These are phyloP conservation scores for Brassicogethes aeneus DNA, from an alignment of 2,888 invertebrate species.

Conservation along the genomic window DNA sequence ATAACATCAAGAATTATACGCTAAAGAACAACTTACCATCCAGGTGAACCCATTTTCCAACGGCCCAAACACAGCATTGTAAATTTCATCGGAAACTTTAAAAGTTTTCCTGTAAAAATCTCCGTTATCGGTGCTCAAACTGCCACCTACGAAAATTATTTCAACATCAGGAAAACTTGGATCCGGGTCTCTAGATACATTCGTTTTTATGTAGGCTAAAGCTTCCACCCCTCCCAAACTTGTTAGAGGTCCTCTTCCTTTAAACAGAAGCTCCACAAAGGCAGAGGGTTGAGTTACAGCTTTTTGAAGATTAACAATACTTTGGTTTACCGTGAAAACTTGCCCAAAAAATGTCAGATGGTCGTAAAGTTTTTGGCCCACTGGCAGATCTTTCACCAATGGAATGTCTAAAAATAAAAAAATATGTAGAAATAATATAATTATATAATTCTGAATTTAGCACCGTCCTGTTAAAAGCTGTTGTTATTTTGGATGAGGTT, in stretches of 20 bases:
- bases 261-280: conserved; percentile 36
- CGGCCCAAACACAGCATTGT: conserved; percentile 47
- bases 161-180: conserved; percentile 61
- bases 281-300: conserved; percentile 23
- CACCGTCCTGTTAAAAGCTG: no score
- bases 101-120: conserved; percentile 34
- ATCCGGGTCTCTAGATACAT: conserved; percentile 43
- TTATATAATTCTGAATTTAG: no score
- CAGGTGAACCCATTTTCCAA: conserved; percentile 38
- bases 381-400: conserved; percentile 54
- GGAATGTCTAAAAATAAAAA: conserved; percentile 40
- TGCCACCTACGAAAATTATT: conserved; percentile 53
- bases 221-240: conserved; percentile 50
- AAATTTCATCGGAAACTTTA: conserved; percentile 48
- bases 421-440: no score
- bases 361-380: conserved; percentile 58
- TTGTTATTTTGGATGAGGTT: no score
- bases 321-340: conserved; percentile 23
- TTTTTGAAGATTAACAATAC: conserved; percentile 18
- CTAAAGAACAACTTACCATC: conserved; percentile 1
- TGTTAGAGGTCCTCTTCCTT: conserved; percentile 46
- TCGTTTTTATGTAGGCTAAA: conserved; percentile 50
- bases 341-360: conserved; percentile 48
- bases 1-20: no score
- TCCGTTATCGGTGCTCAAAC: conserved; percentile 29